phyloP scores from a whole-genome alignment of 2,797 vertebrate genomes.

The Acanthopagrus latus region DNA sequence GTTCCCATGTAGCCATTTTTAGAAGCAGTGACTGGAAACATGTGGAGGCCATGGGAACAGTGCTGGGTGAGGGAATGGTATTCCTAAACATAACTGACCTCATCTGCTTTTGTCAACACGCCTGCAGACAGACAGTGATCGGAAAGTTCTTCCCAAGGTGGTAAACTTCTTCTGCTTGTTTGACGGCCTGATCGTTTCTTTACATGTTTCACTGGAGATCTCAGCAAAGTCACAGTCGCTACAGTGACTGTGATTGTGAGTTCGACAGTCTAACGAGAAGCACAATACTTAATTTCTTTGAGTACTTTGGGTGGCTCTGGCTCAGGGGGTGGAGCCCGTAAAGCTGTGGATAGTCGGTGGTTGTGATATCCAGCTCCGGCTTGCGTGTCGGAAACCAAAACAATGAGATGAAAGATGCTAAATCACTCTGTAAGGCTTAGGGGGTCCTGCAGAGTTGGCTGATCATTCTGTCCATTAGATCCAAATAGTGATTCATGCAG shows the following conservation, averaged over 20 bases:
- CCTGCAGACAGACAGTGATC: conserved; percentile 7
- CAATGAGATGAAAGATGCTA: no score
- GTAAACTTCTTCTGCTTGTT: conserved; percentile 5
- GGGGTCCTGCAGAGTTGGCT: no score
- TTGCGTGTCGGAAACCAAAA: no score
- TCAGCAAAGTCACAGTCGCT: not conserved
- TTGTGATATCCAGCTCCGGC: no score
- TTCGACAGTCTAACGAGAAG: no score
- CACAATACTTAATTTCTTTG: no score
- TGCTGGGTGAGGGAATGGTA: conserved; percentile 9
- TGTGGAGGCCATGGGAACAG: conserved; percentile 47
- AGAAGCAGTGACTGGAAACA: conserved; percentile 24
- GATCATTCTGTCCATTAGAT: not conserved
- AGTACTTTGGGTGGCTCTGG: no score
- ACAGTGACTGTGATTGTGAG: no score
- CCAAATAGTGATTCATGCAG: not conserved
- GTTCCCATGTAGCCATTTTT: conserved; percentile 36
- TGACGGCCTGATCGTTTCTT: not conserved
- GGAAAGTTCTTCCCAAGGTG: not conserved
- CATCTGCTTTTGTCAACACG: not conserved
- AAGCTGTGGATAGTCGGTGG: no score
- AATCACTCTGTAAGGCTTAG: no score
- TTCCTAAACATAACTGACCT: conserved; percentile 50
- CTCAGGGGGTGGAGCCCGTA: no score
- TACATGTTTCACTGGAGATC: not conserved